A percentile compares a stretch with the other conserved stretches of the same genome.
Conservation (phyloP, 2,888 invertebrate genomes). For the Chouioia cunea region DNA sequence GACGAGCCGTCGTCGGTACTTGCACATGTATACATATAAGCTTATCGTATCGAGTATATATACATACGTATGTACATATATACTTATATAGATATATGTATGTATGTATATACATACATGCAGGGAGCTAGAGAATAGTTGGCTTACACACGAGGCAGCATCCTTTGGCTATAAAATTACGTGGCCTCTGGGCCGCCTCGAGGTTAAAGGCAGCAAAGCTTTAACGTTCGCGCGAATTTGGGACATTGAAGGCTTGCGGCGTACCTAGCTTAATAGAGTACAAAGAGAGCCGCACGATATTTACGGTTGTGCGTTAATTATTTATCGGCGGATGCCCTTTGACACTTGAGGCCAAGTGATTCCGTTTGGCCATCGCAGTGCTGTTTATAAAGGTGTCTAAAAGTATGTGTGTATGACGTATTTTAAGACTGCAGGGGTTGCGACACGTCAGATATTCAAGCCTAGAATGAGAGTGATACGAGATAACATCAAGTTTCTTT, state of each 20-base stretch:
- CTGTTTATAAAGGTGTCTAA: background rate
- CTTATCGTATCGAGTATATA: too few species aligned
- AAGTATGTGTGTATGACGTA: too few species aligned
- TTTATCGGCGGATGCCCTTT: slow-evolving; percentile 50
- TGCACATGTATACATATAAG: too few species aligned
- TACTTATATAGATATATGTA: too few species aligned
- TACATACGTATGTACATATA: too few species aligned
- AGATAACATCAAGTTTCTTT: slow-evolving; percentile 44
- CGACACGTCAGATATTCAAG: too few species aligned
- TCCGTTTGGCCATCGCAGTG: slow-evolving; percentile 30
- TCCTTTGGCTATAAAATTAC: background rate
- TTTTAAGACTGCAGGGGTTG: too few species aligned
- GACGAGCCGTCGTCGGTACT: too few species aligned
- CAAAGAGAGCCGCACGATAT: slow-evolving; percentile 37
- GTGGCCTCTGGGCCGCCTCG: background rate
- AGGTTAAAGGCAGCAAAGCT: slow-evolving; percentile 8
- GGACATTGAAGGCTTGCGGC: slow-evolving; percentile 14
- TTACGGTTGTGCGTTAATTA: slow-evolving; percentile 47
- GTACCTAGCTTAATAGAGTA: background rate
- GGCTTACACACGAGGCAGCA: slow-evolving; percentile 3
- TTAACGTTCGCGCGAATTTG: background rate
- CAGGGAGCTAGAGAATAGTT: background rate
- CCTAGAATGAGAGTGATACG: slow-evolving; percentile 42
- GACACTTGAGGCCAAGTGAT: slow-evolving; percentile 18
- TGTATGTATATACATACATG: too few species aligned